These are phyloP conservation scores for Dromius quadrimaculatus DNA, from an alignment of 2,888 invertebrate genomes.

Conservation along the genomic window DNA sequence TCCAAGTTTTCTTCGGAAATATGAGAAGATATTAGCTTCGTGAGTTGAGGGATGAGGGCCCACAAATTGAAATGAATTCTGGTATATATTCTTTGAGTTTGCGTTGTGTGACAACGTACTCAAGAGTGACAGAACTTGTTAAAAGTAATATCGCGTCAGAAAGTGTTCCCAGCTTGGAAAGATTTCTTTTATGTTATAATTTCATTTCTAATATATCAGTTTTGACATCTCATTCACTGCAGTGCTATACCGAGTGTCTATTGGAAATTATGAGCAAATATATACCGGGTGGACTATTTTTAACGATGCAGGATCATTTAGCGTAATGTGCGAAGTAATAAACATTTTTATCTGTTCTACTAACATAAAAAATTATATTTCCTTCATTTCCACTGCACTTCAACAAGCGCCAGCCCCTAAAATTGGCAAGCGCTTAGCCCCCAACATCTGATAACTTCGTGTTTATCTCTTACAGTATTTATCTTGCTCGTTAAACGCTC, in stretches of 20 bases:
- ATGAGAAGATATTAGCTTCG: slow-evolving; percentile 19
- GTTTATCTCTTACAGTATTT: background rate
- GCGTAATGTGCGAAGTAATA: no score
- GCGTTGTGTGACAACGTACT: background rate
- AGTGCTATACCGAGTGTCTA: no score
- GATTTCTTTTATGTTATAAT: background rate
- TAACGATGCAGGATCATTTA: no score
- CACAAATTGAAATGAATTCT: background rate
- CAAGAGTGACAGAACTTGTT: background rate
- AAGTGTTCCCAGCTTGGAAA: background rate
- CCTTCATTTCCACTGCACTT: no score
- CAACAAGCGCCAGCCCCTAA: no score
- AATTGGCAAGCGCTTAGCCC: background rate
- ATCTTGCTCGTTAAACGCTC: slow-evolving; percentile 1
- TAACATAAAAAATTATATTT: no score
- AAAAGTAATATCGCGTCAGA: background rate
- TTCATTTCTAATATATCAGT: background rate
- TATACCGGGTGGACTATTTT: no score
- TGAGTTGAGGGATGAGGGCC: slow-evolving; percentile 4
- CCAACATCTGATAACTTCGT: background rate
- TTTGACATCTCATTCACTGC: background rate
- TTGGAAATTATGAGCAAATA: no score
- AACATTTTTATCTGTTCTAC: no score
- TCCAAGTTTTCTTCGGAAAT: slow-evolving; percentile 25
- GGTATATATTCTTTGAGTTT: background rate